Evolutionary conservation across 2,797 vertebrate genomes (phyloP), one percentile per base, ranked within the genome.

Genomic region (Bufotes viridis): DNA sequence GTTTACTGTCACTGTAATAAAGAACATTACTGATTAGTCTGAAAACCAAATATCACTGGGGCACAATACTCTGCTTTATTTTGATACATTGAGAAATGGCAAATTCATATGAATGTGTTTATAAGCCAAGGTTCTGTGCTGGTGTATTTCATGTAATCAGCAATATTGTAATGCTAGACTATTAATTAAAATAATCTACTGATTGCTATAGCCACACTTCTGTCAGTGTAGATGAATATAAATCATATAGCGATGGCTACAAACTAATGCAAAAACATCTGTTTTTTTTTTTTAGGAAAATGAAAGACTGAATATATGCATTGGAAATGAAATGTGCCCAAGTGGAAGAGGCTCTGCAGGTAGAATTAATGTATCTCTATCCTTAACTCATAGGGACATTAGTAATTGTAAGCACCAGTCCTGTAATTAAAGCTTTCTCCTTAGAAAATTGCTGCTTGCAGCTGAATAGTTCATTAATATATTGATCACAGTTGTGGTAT

Each of bases 391-490:
- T 78, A 22, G 22, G 10, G 24, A 57, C 51, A 57, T 78, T 57
- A 17, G 57, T 55, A 20, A 60, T 18, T 34, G 57, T 15, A 70
- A 57, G 69, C 51, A 3, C 7, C 17, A 10, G 26, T 76, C 2
- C 24, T 61, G 26, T 63, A 61, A 85, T 74, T 76, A 85, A 78
- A 53, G 69, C 57, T 76, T 78, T 18, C 55, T 58, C 26, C 22
- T 75, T 57, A 34, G 69, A 55, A 75, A 49, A 60, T 60, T 22
- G 6, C 74, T 69, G 49, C 49, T 20, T 34, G 18, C 11, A 20
- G 57, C 26, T 78, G 42, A 67, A 65, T 63, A 49, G 57, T 65
- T 65, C 60, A 80, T 79, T 86, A 79, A 79, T 86, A 80, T 57
- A 79, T 79, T 55, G 76, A 86, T 80, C 10, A 57, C 55, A 26